These are phyloP conservation scores for Vesta saturnalis DNA, from an alignment of 2,888 invertebrate genomes.

Conservation along the genomic window DNA sequence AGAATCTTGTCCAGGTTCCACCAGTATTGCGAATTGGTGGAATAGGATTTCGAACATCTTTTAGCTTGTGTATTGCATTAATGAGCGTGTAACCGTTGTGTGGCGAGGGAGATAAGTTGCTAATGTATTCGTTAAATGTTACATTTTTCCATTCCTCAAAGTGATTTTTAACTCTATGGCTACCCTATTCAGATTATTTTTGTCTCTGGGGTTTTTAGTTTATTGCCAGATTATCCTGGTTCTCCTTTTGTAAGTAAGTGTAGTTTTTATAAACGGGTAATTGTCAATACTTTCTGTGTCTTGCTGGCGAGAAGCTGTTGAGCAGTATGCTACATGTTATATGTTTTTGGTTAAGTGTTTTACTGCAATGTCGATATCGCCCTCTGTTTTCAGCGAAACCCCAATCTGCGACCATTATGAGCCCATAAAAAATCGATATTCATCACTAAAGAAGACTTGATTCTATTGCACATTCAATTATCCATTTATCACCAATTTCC, in stretches of 20 bases:
- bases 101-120: constrained; percentile 7
- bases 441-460: too few species aligned
- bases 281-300: neutral
- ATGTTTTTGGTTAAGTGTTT: neutral
- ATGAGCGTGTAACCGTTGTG: constrained; percentile 12
- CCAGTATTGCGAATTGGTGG: constrained; percentile 9
- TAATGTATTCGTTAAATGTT: constrained; percentile 25
- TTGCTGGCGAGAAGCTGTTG: constrained; percentile 22
- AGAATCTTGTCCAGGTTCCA: constrained; percentile 10
- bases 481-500: too few species aligned
- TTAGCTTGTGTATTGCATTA: constrained; percentile 12
- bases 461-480: too few species aligned
- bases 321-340: constrained; percentile 27
- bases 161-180: constrained; percentile 20
- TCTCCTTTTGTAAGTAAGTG: constrained; percentile 17
- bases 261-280: constrained; percentile 7
- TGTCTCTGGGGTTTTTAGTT: too few species aligned
- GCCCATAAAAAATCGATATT: too few species aligned
- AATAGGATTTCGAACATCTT: neutral
- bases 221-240: neutral
- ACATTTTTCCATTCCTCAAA: too few species aligned
- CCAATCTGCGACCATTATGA: too few species aligned
- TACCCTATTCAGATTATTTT: too few species aligned
- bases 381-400: too few species aligned
- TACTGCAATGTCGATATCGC: neutral